A percentile compares a stretch with the other conserved stretches of the same genome.
These are phyloP conservation scores for Ethmia dodecea DNA, from an alignment of 2,888 invertebrate species.

Conservation along the genomic window DNA sequence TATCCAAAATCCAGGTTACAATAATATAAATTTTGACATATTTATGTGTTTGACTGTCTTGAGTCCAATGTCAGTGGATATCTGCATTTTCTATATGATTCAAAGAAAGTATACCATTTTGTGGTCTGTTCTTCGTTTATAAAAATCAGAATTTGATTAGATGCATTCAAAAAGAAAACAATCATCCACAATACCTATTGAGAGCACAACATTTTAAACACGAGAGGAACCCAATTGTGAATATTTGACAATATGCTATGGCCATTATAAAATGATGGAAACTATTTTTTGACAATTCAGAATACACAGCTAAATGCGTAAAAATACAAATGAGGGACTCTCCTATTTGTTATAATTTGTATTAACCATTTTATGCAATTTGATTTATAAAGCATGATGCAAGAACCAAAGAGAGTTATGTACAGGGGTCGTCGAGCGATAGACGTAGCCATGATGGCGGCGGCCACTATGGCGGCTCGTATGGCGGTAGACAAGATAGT, in stretches of 20 bases:
- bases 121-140: conserved; percentile 12
- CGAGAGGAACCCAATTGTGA: conserved; percentile 6
- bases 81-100: not conserved
- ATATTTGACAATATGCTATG: conserved; percentile 3
- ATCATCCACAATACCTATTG: conserved; percentile 1
- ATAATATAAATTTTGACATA: too few species aligned
- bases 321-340: too few species aligned
- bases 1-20: too few species aligned
- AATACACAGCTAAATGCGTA: too few species aligned
- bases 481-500: conserved; percentile 76
- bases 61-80: too few species aligned
- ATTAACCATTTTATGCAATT: conserved; percentile 36
- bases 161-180: conserved; percentile 1
- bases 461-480: conserved; percentile 74
- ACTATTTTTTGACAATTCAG: too few species aligned
- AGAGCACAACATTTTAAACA: conserved; percentile 4
- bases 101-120: conserved; percentile 7
- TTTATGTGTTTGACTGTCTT: too few species aligned
- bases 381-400: conserved; percentile 44
- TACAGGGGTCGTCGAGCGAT: conserved; percentile 74
- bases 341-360: conserved; percentile 18
- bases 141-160: not conserved
- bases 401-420: conserved; percentile 66
- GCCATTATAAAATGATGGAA: conserved; percentile 2
- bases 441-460: conserved; percentile 77